These are phyloP conservation scores for Abrostola tripartita DNA, from an alignment of 2,888 invertebrate genomes.

Conservation along the genomic window DNA sequence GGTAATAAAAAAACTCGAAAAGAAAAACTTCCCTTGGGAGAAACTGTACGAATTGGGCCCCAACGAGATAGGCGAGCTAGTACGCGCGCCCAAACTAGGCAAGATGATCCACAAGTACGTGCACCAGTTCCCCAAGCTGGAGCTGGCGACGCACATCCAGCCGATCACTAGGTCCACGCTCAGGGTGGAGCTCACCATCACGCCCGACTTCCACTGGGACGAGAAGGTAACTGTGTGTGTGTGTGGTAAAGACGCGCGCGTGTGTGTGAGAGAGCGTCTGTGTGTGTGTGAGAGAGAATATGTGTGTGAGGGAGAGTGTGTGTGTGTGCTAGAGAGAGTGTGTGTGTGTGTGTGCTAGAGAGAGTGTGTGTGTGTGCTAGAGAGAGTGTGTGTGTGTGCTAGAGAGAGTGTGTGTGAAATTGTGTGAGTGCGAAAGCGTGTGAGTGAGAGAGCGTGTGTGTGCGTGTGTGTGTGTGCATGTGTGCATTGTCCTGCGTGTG, in stretches of 20 bases:
- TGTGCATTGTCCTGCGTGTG: background rate
- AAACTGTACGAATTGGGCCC: conserved; percentile 98
- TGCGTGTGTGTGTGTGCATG: too few species aligned
- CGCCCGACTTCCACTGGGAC: conserved; percentile 99
- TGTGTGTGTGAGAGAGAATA: too few species aligned
- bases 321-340: too few species aligned
- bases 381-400: too few species aligned
- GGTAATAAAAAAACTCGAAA: conserved; percentile 97
- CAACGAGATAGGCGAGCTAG: conserved; percentile 98
- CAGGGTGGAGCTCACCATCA: conserved; percentile 98
- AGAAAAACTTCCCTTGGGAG: conserved; percentile 98
- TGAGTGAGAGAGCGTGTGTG: too few species aligned
- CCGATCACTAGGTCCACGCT: conserved; percentile 98
- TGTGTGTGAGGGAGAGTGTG: too few species aligned
- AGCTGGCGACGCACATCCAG: conserved; percentile 98
- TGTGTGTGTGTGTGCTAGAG: too few species aligned
- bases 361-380: too few species aligned
- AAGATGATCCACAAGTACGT: conserved; percentile 98
- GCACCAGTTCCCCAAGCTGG: conserved; percentile 98
- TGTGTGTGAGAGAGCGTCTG: too few species aligned
- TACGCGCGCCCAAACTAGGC: conserved; percentile 95
- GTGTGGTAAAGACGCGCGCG: too few species aligned
- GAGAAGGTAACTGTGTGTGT: conserved; percentile 90
- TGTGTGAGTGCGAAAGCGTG: too few species aligned
- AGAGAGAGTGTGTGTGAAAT: too few species aligned